Base-by-base conservation (phyloP, 2,888 invertebrate species). In the Trissoscelio sp. region DNA sequence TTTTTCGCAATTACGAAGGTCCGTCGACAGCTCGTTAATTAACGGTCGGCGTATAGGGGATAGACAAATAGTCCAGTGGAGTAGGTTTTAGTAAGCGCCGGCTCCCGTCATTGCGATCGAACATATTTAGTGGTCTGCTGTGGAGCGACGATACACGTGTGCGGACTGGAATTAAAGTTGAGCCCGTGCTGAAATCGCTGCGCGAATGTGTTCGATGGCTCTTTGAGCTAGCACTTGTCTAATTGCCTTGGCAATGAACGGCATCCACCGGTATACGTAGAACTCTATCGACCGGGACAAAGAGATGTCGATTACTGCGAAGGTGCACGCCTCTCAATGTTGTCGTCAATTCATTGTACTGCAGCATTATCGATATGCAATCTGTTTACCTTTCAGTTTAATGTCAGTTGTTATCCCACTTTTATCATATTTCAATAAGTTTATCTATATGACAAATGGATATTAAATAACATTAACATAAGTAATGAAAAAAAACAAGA, bases 1-100 rank as follows among this genome's bases (percentile, higher is more conserved):
- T 82, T 82, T 75, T 79, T 62, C 58, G 48, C 64, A 75, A 79
- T 82, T 82, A 79, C 69, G 58, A 16, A 31, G 39, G 12, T 67
- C 64, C 39, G 82, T 77, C 62, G 72, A 77, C 77, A 79, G 70
- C 67, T 80, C 77, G 83, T 84, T 86, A 87, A 87, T 87, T 87
- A 86, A 83, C 79, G 80, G 69, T 78, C 78, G 60, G 46, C 55
- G 79, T 83, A 86, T 84, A 64, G 53, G 69, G 84, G 82, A 85
- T 83, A 81, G 83, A 78, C 83, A 85, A 84, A 83, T 83, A 79
- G 81, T 57, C 34, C 42, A 42, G 57, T 31, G 62, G 58, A 73
- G 72, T 79, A 73, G 79, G 79, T 79, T 67, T 79, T 75, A 48
- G 69, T 79, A 70, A 73, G 70, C 70, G 48, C 31, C 58, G 44